Evolutionary conservation across 2,797 vertebrate genomes (phyloP).

Genomic region (Sebastes baramenuke): DNA sequence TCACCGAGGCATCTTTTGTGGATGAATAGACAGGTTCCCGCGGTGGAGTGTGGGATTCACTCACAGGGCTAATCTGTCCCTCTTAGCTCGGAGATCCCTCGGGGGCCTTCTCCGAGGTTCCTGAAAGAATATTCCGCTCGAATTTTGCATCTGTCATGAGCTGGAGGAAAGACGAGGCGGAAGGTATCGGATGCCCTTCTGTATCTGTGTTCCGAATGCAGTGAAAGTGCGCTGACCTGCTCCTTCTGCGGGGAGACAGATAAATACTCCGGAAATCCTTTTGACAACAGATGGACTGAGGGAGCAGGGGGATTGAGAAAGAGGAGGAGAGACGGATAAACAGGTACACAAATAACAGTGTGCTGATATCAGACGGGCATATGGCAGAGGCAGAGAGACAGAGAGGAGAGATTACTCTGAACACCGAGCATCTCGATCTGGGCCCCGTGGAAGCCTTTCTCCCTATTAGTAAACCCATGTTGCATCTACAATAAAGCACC

Average conservation of each 20-base stretch:
- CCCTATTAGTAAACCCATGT: conserved; percentile 4
- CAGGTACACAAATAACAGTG: conserved; percentile 55
- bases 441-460: not conserved
- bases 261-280: conserved; percentile 38
- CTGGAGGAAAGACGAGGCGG: conserved; percentile 13
- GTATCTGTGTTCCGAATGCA: conserved; percentile 1
- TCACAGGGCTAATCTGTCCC: conserved; percentile 65
- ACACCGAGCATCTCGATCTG: conserved; percentile 20
- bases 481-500: conserved; percentile 8
- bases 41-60: conserved; percentile 59
- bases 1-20: conserved; percentile 30
- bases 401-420: conserved; percentile 37
- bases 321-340: conserved; percentile 35
- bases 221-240: conserved; percentile 31
- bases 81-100: conserved; percentile 55
- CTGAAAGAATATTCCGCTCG: conserved; percentile 61
- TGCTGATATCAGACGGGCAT: conserved; percentile 55
- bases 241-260: conserved; percentile 23
- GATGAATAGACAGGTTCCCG: conserved; percentile 34
- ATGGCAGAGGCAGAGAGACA: conserved; percentile 37
- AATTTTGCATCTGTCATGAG: conserved; percentile 71
- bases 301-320: conserved; percentile 23
- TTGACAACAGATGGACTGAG: conserved; percentile 58
- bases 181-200: conserved; percentile 55
- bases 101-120: conserved; percentile 48